Evolutionary conservation across 2,888 invertebrate species (phyloP).

Genomic region (Ophioninae sp.): DNA sequence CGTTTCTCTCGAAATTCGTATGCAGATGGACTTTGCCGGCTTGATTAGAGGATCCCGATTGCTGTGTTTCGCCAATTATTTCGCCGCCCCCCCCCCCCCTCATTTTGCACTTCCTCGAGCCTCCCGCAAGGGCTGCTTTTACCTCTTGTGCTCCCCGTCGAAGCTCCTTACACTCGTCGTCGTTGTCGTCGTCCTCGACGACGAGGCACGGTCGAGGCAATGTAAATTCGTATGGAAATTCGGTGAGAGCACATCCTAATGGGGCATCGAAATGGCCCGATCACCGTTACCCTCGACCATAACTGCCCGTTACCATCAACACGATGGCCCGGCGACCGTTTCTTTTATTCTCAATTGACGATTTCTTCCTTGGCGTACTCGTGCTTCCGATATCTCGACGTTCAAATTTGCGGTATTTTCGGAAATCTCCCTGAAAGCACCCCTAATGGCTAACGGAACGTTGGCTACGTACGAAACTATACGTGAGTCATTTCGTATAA

Average conservation of each 20-base stretch:
- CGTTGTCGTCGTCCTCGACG: conserved; percentile 29
- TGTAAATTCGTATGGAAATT: conserved; percentile 63
- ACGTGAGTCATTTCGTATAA: no score
- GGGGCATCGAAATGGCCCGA: conserved; percentile 56
- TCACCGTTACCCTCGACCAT: conserved; percentile 42
- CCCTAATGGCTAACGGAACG: background rate
- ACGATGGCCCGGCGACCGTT: conserved; percentile 11
- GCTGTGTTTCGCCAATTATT: conserved; percentile 52
- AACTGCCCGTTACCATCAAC: conserved; percentile 44
- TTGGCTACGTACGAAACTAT: background rate
- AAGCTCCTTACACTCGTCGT: conserved; percentile 28
- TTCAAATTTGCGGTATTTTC: conserved; percentile 26
- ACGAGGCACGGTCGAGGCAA: conserved; percentile 57
- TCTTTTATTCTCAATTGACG: conserved; percentile 21
- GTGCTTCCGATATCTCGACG: background rate
- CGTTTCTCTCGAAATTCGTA: conserved; percentile 64
- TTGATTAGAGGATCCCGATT: conserved; percentile 70
- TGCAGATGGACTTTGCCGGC: conserved; percentile 68
- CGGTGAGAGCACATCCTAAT: conserved; percentile 51
- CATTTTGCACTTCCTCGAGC: background rate
- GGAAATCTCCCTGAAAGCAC: background rate
- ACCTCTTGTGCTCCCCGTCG: background rate
- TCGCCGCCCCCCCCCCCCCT: no score
- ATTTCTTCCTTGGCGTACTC: conserved; percentile 8
- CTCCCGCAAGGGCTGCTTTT: background rate